Percentiles rank a stretch among this genome's conserved stretches.
phyloP scores from a whole-genome alignment of 2,113 vertebrate genomes.

The Gavia stellata region DNA sequence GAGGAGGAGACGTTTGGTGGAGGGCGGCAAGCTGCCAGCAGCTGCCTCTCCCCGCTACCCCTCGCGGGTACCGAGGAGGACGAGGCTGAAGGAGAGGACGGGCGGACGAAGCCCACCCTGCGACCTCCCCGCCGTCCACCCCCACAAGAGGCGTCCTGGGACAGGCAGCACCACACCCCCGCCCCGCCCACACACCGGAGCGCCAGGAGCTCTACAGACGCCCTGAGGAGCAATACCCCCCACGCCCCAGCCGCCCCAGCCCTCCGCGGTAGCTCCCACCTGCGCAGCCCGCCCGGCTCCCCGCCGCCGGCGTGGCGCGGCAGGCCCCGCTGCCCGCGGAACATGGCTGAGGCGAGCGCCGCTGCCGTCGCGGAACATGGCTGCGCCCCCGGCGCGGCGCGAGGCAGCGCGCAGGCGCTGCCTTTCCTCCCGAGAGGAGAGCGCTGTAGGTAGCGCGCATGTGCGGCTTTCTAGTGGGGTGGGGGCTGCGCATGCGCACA shows the following conservation, averaged over 20 bases:
- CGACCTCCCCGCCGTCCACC: neutral
- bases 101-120: neutral
- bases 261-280: neutral
- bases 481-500: neutral
- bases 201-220: neutral
- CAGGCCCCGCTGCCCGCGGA: neutral
- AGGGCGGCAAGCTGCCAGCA: neutral
- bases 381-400: neutral
- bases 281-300: neutral
- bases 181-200: neutral
- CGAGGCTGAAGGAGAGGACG: no score
- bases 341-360: neutral
- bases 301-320: neutral
- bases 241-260: neutral
- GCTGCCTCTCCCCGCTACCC: neutral
- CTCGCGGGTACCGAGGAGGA: no score
- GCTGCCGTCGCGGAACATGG: neutral
- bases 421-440: neutral
- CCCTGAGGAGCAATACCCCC: no score
- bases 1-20: fast-evolving
- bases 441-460: neutral
- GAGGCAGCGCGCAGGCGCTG: neutral
- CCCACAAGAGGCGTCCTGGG: neutral
- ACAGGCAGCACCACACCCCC: neutral
- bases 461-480: neutral